Conservation (phyloP, 2,888 invertebrate genomes). For the Nycteola revayana region DNA sequence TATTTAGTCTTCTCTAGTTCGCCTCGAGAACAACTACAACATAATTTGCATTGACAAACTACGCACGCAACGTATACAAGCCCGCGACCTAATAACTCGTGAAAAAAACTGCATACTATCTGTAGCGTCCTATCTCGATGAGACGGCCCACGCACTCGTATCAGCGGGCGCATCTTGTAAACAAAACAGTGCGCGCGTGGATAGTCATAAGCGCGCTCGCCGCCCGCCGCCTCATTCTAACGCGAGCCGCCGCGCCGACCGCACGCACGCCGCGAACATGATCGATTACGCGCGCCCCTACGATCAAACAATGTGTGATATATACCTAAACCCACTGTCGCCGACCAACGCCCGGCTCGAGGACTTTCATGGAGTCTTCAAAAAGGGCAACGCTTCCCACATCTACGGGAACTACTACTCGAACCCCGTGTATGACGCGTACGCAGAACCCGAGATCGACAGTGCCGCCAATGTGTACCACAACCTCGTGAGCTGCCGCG, state of each 20-base stretch:
- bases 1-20: conserved; percentile 16
- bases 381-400: conserved; percentile 61
- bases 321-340: conserved; percentile 56
- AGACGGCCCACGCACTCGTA: conserved; percentile 18
- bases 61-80: conserved; percentile 22
- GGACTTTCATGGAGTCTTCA: conserved; percentile 73
- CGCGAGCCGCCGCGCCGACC: conserved; percentile 51
- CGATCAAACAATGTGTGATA: conserved; percentile 72
- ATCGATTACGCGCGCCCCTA: conserved; percentile 74
- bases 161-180: conserved; percentile 47
- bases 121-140: conserved; percentile 28
- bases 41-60: conserved; percentile 19
- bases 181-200: conserved; percentile 58
- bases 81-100: conserved; percentile 25
- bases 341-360: conserved; percentile 71
- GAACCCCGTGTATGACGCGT: conserved; percentile 58
- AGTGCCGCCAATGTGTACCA: conserved; percentile 64
- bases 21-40: conserved; percentile 16
- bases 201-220: conserved; percentile 48
- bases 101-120: conserved; percentile 25
- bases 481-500: conserved; percentile 61
- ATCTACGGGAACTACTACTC: conserved; percentile 68
- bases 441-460: conserved; percentile 64
- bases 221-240: conserved; percentile 48
- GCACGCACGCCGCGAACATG: conserved; percentile 59